Evolutionary conservation across 2,888 invertebrate genomes (phyloP).

Genomic region (Eudasyphora cyanicolor): DNA sequence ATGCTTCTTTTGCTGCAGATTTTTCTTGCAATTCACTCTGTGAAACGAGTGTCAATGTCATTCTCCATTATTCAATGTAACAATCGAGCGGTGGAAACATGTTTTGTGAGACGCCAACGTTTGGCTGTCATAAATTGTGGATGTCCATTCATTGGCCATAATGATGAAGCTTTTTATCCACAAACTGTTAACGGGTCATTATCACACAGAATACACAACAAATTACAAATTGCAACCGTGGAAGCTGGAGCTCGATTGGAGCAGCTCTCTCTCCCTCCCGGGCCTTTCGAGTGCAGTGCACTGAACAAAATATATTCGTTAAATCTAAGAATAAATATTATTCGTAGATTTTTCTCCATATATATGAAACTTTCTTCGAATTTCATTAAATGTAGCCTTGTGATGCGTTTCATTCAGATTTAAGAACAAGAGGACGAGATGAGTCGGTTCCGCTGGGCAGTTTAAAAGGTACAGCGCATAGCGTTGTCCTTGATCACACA

Average conservation of each 20-base stretch:
- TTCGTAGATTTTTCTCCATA: no score
- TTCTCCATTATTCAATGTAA: constrained; percentile 10
- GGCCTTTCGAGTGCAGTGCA: no score
- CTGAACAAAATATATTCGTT: no score
- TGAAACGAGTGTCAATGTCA: constrained; percentile 41
- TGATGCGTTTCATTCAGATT: no score
- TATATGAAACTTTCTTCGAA: no score
- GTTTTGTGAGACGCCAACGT: background rate
- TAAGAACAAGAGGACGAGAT: no score
- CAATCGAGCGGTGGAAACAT: background rate
- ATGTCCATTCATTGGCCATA: background rate
- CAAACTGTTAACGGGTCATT: constrained; percentile 42
- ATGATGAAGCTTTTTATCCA: constrained; percentile 25
- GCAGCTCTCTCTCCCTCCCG: background rate
- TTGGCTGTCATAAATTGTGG: constrained; percentile 9
- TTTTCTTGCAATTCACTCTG: constrained; percentile 30
- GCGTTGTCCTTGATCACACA: no score
- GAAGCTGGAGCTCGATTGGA: background rate
- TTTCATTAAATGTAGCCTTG: no score
- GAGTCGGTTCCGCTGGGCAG: no score
- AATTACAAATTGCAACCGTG: background rate
- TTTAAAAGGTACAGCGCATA: no score
- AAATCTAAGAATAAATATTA: no score
- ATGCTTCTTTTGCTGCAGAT: background rate
- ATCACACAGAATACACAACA: no score